Base-by-base conservation (phyloP, 1,140 invertebrate genomes). In the Globodera ellingtonae region DNA sequence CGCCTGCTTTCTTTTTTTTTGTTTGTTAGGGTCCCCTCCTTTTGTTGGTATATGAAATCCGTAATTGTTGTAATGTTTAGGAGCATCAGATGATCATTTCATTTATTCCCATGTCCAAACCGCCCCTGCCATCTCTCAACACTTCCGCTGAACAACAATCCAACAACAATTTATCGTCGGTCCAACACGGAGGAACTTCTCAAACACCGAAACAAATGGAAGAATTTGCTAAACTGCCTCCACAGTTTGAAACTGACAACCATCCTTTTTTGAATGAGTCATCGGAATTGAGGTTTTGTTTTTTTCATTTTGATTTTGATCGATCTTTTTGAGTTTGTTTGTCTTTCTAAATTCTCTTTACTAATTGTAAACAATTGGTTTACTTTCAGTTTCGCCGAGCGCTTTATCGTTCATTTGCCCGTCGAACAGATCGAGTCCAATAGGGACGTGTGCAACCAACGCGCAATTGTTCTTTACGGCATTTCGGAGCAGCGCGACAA, bases 401-500 rank as follows among this genome's bases (percentile, higher is more conserved):
- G 84, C 8, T 78, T 85, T 44, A 46, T 85, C 24, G 52, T 85
- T 24, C 85, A 85, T 48, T 70, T 85, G 47, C 84, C 84, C 24
- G 75, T 85, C 65, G 81, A 80, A 79, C 84, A 85, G 44, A 56
- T 67, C 10, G 80, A 81, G 35, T 13, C 9, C n/a, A 80, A 72
- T 44, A 52, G 80, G 56, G 80, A 81, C 66, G 71, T 65, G 13
- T 81, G 80, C 69, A 81, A 81, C 65, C 83, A 85, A 69, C 85
- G 84, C 6, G 73, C 79, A 15, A 79, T 84, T 74, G 69, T 87
- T 47, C 78, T 85, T 9, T 85, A 86, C 72, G 84, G 84, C 18
- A 81, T 86, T 48, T 59, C 67, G 13, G 85, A 79, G 44, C 74
- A 86, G 48, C 67, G 85, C 7, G 85, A 85, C 13, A 35, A 47